Conservation (phyloP, 2,113 vertebrate genomes). For the Rhabdomys dilectus region DNA sequence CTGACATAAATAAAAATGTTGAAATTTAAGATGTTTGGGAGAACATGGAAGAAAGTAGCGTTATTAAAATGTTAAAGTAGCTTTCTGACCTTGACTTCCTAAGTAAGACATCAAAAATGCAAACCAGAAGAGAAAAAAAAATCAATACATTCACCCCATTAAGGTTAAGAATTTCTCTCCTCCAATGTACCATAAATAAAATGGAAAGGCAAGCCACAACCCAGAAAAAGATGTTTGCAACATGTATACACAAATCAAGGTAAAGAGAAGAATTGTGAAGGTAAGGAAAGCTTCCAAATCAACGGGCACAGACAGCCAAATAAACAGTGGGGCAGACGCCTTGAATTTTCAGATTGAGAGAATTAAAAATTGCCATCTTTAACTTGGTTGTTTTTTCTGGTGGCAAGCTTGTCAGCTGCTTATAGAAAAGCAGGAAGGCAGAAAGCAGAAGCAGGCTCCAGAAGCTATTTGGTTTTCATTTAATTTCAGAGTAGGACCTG, state of each 20-base stretch:
- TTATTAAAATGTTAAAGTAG: slow-evolving; percentile 12
- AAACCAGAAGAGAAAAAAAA: slow-evolving; percentile 44
- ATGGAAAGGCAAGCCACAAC: slow-evolving; percentile 15
- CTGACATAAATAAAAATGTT: neutral
- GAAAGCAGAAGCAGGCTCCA: neutral
- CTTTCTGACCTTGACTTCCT: slow-evolving; percentile 45
- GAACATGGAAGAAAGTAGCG: neutral
- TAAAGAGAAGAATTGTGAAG: neutral
- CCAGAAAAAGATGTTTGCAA: slow-evolving; percentile 15
- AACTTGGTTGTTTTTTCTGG: neutral
- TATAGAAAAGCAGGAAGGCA: neutral
- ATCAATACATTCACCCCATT: slow-evolving; percentile 11
- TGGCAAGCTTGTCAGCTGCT: neutral
- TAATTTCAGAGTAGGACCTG: neutral
- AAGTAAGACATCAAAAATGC: neutral
- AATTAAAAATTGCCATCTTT: neutral
- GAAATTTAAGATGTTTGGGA: neutral
- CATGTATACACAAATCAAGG: neutral
- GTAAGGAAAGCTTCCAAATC: neutral
- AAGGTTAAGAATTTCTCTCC: slow-evolving; percentile 21
- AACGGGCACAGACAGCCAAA: neutral
- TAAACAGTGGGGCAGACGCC: neutral
- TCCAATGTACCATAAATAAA: slow-evolving; percentile 16
- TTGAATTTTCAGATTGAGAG: neutral
- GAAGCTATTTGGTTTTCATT: neutral